phyloP scores from a whole-genome alignment of 2,113 vertebrate genomes.

The Apeltes quadracus region DNA sequence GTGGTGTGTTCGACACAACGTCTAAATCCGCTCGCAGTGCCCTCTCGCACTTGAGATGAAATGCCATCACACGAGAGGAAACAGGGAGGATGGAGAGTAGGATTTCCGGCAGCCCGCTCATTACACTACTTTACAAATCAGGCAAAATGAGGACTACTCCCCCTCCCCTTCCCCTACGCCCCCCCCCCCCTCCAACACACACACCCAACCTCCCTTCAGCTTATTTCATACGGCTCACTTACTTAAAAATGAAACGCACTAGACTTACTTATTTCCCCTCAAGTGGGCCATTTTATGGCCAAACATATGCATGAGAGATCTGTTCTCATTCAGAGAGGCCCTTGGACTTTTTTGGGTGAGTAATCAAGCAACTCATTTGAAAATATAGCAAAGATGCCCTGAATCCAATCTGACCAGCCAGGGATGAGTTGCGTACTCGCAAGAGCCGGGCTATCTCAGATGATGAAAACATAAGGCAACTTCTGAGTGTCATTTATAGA shows the following conservation, averaged over 20 bases:
- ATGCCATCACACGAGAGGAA: slow-evolving; percentile 75
- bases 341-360: slow-evolving; percentile 48
- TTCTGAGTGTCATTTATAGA: not conserved
- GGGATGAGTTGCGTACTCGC: slow-evolving; percentile 1
- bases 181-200: not conserved
- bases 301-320: slow-evolving; percentile 34
- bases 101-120: slow-evolving; percentile 55
- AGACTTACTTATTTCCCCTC: slow-evolving; percentile 41
- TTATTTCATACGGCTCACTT: slow-evolving; percentile 53
- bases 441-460: not conserved
- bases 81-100: slow-evolving; percentile 62
- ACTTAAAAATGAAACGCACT: slow-evolving; percentile 61
- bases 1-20: slow-evolving; percentile 38
- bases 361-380: slow-evolving; percentile 40
- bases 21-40: slow-evolving; percentile 39
- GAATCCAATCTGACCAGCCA: not conserved
- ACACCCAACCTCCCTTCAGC: slow-evolving; percentile 12
- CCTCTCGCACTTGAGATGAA: slow-evolving; percentile 63
- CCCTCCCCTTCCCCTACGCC: not conserved
- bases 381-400: slow-evolving; percentile 14
- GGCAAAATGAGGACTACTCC: slow-evolving; percentile 51
- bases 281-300: slow-evolving; percentile 51
- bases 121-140: slow-evolving; percentile 56
- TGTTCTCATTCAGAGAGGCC: slow-evolving; percentile 39
- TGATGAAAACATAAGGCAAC: slow-evolving; percentile 8